phyloP scores from a whole-genome alignment of 2,888 invertebrate genomes.

The Scaptodrosophila latifasciaeformis region DNA sequence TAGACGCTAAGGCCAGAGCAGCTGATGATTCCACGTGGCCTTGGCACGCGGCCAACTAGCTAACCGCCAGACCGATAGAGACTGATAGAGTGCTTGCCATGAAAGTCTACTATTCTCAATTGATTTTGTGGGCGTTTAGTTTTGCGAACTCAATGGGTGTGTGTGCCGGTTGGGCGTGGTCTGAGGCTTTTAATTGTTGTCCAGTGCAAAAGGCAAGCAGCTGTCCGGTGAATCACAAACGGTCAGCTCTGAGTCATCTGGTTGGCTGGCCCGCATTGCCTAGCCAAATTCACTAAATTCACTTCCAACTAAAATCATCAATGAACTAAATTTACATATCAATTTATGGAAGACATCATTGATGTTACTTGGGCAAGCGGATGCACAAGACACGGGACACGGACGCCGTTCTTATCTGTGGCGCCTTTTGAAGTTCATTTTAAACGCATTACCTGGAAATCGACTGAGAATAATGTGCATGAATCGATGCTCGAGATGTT shows the following conservation, averaged over 20 bases:
- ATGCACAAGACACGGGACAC: constrained; percentile 12
- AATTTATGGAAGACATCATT: constrained; percentile 20
- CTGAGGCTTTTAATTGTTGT: constrained; percentile 35
- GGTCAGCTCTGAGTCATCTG: constrained; percentile 33
- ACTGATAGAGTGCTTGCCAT: constrained; percentile 4
- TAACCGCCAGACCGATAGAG: background rate
- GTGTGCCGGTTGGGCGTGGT: no score
- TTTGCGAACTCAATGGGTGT: constrained; percentile 14
- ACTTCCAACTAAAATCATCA: constrained; percentile 50
- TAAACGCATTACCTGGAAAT: constrained; percentile 60
- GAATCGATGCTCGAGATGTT: background rate
- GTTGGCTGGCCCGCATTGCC: constrained; percentile 1
- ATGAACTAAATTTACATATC: constrained; percentile 60
- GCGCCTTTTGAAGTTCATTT: constrained; percentile 55
- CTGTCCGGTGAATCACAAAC: constrained; percentile 29
- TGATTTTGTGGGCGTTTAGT: constrained; percentile 25
- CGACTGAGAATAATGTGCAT: constrained; percentile 28
- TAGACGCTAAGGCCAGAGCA: constrained; percentile 24
- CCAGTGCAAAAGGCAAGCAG: constrained; percentile 14
- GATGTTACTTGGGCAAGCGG: constrained; percentile 6
- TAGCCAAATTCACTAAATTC: constrained; percentile 23
- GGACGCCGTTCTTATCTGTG: constrained; percentile 37
- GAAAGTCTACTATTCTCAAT: constrained; percentile 20
- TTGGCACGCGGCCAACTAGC: constrained; percentile 42
- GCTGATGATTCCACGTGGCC: constrained; percentile 40